A percentile compares a stretch with the other conserved stretches of the same genome.
Evolutionary conservation across 1,140 invertebrate genomes (phyloP).

Genomic region (Harpegnathos saltator): DNA sequence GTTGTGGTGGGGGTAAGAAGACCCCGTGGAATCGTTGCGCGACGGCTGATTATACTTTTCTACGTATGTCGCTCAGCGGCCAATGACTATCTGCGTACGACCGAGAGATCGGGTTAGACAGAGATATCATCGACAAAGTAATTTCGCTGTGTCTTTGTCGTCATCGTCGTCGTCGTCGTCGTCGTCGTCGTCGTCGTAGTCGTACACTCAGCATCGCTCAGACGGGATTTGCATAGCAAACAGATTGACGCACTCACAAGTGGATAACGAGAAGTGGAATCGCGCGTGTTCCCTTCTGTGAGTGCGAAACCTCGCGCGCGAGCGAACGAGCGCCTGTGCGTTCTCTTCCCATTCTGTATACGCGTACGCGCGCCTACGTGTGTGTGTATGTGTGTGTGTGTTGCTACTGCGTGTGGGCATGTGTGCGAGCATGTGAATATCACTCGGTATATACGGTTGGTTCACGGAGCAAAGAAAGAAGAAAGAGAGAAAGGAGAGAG

Average conservation of each 20-base stretch:
- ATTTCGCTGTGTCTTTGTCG: constrained; percentile 60
- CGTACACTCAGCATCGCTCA: constrained; percentile 81
- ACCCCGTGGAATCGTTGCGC: constrained; percentile 70
- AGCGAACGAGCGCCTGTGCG: neutral
- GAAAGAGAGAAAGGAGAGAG: constrained; percentile 38
- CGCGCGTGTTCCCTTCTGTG: constrained; percentile 59
- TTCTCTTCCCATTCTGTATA: neutral
- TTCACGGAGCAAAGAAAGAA: constrained; percentile 5
- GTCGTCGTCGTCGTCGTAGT: constrained; percentile 17
- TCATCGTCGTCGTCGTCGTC: neutral
- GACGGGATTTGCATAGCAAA: constrained; percentile 84
- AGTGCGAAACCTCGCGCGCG: constrained; percentile 34
- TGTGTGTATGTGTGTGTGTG: too few species aligned
- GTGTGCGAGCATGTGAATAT: constrained; percentile 2
- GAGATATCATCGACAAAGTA: constrained; percentile 74
- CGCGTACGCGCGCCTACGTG: neutral
- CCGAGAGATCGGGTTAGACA: constrained; percentile 82
- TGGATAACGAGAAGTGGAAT: constrained; percentile 77
- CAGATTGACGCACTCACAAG: constrained; percentile 83
- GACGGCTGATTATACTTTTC: constrained; percentile 69
- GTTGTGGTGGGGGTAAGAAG: constrained; percentile 61
- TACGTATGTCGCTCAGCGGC: constrained; percentile 72
- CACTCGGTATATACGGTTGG: constrained; percentile 19
- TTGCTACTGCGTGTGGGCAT: constrained; percentile 24
- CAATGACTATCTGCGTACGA: constrained; percentile 83